Percentiles rank a stretch among this genome's conserved stretches.
Evolutionary conservation across 2,888 invertebrate genomes (phyloP).

Genomic region (Carabus problematicus): DNA sequence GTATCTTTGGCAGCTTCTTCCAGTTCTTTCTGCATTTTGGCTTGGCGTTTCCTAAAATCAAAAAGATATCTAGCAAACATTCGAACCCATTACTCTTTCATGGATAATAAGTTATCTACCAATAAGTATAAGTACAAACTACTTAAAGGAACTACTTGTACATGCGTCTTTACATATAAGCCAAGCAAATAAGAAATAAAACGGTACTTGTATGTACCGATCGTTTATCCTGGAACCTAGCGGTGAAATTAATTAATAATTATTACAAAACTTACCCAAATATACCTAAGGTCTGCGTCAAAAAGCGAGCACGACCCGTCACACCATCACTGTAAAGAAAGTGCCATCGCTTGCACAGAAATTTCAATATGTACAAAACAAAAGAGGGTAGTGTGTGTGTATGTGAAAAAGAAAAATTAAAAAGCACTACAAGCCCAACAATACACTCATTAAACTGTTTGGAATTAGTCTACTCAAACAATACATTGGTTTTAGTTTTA

Average conservation of each 20-base stretch:
- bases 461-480: no score
- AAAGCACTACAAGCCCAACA: constrained; percentile 36
- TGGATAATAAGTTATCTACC: no score
- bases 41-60: constrained; percentile 80
- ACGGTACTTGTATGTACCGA: neutral
- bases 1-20: constrained; percentile 89
- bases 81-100: no score
- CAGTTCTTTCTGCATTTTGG: constrained; percentile 86
- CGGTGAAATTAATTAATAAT: constrained; percentile 44
- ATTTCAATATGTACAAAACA: constrained; percentile 23
- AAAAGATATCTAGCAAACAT: neutral
- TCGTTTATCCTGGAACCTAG: constrained; percentile 2
- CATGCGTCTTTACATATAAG: no score
- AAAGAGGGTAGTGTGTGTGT: constrained; percentile 1
- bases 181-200: neutral
- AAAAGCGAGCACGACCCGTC: constrained; percentile 73
- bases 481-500: no score
- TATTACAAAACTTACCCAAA: constrained; percentile 77
- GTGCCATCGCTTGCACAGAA: constrained; percentile 54
- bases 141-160: no score
- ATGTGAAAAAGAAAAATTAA: neutral
- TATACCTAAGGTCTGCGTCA: constrained; percentile 74
- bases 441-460: constrained; percentile 6
- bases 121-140: no score
- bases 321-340: constrained; percentile 72